Base-by-base conservation (phyloP, 2,113 vertebrate species). In the Corapipo altera region DNA sequence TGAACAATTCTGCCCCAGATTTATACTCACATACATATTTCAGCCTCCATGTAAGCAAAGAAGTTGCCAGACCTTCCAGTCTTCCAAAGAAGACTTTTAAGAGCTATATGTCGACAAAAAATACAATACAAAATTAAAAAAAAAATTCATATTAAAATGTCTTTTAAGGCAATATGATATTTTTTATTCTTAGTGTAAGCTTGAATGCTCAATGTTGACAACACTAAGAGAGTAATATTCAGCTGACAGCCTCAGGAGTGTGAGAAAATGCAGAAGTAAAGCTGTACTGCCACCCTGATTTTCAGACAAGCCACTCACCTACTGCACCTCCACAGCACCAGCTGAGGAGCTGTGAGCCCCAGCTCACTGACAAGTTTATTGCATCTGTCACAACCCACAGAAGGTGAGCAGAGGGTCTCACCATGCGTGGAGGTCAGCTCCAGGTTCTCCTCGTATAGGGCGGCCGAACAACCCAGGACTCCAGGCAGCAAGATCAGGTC, bases 361-460 rank as follows among this genome's bases (percentile, higher is more conserved):
- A 2, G 32, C 55, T 44, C 32, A 57, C 32, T 8, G 22, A 37
- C 26, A 49, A 70, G 39, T 17, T 76, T 33, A 21, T n/a, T n/a
- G 7, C 54, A 85, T n/a, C 57, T 78, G 73, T 35, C 37, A 4
- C 15, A 70, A 2, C 3, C 54, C 16, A 44, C 81, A 64, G 85
- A 65, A 84, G 37, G 44, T 32, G 46, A 80, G 33, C 28, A 84
- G n/a, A 48, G 27, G 27, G 15, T 39, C 17, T 52, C 4, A 1
- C 41, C n/a, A 5, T 9, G 39, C 0, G 0, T 2, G 22, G 39
- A 44, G 22, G 27, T 39, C 61, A 83, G 32, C 51, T 46, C 37
- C 48, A 49, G 27, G 26, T 43, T 78, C 28, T 12, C 41, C 46
- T 44, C 0, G 0, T 44, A 11, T 0, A 5, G 8, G 48, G 44